Conservation (phyloP, 2,888 invertebrate genomes). For the Caenorhabditis drosophilae region DNA sequence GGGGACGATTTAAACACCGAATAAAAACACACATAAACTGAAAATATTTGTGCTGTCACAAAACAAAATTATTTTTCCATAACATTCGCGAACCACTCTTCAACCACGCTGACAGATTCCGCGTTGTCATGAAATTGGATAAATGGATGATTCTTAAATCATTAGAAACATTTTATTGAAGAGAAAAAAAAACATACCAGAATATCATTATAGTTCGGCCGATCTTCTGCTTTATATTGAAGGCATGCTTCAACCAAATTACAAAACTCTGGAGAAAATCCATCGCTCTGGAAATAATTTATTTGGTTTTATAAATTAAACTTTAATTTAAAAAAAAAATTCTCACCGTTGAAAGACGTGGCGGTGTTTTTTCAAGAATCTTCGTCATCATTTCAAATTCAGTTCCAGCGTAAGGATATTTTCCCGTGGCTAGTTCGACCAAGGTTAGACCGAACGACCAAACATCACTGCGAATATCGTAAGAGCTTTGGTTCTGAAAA, state of each 20-base stretch:
- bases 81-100: slow-evolving; percentile 38
- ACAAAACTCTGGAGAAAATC: slow-evolving; percentile 50
- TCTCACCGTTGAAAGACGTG: slow-evolving; percentile 47
- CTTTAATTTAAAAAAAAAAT: slow-evolving; percentile 5
- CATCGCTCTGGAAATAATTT: slow-evolving; percentile 3
- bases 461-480: slow-evolving; percentile 98
- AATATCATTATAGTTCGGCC: slow-evolving; percentile 65
- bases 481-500: slow-evolving; percentile 70
- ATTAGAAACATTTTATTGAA: too few relatives aligned
- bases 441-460: slow-evolving; percentile 88
- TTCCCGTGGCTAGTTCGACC: slow-evolving; percentile 92
- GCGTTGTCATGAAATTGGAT: slow-evolving; percentile 8
- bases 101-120: slow-evolving; percentile 38
- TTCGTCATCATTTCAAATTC: slow-evolving; percentile 89
- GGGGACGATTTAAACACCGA: too few relatives aligned
- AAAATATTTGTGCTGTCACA: too few relatives aligned
- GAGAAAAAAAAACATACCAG: slow-evolving; percentile 45
- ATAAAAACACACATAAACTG: too few relatives aligned
- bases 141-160: slow-evolving; percentile 23
- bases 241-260: slow-evolving; percentile 61
- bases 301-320: not conserved
- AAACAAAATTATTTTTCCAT: too few relatives aligned
- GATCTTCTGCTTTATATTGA: slow-evolving; percentile 50
- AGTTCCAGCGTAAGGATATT: slow-evolving; percentile 78
- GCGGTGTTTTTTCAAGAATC: slow-evolving; percentile 78